Evolutionary conservation across 2,797 vertebrate species (phyloP), one percentile per base, ranked within the genome.

Genomic region (Spinibarbus caldwelli): DNA sequence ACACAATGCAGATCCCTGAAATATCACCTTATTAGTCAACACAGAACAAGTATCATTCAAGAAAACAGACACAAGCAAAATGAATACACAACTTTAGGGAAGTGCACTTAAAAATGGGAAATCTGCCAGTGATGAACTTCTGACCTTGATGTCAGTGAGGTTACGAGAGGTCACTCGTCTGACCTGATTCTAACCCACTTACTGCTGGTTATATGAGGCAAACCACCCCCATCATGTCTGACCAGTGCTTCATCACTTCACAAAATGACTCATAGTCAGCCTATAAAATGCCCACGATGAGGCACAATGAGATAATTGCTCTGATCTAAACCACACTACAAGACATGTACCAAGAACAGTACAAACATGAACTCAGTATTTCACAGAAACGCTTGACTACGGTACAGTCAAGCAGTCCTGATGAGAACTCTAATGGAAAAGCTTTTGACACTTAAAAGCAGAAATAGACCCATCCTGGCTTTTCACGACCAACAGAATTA

Each of bases 251-350:
- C 64, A 45, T 70, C n/a, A 57, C 66, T 59, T 70, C 45, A 19
- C 75, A 12, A 26, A 47, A 78, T 78, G 73, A 84, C 83, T 84
- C 83, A 83, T 5, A n/a, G 36, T 34, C 49, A 59, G 36, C 49
- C 83, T 71, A 41, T 77, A 59, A 68, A 77, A 84, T 82, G 79
- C 49, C 83, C 54, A 62, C 7, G 72, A 82, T 83, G 85, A 73
- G 26, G 34, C 52, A 82, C 49, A 62, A 76, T 82, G 62, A 75
- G 57, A 78, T 71, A 84, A 70, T 26, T 2, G 57, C 41, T 82
- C 12, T 26, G 57, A 68, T 45, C 52, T 21, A 23, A 84, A 72
- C 64, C 83, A 59, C 75, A 10, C 19, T 23, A 70, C 14, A 66
- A 49, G 31, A 49, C 29, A 31, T 4, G 31, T 9, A 36, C 17